Percentiles rank a stretch among this genome's conserved stretches.
Evolutionary conservation across 1,140 invertebrate genomes (phyloP).

Genomic region (Drosophila pectinifera): DNA sequence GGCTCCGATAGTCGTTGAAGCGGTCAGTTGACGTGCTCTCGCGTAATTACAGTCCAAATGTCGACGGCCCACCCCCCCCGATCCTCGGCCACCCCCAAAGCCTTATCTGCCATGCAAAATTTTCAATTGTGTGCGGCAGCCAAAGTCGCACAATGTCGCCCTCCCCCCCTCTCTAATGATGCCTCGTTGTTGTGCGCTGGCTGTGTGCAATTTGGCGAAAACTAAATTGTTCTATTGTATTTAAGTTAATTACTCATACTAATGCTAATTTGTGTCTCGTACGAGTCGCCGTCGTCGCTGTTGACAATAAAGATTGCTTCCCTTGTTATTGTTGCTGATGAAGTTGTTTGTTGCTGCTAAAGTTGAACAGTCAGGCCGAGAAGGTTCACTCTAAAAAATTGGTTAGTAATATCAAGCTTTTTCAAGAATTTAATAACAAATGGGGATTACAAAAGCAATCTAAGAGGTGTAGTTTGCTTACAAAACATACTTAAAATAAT

Average conservation of each 20-base stretch:
- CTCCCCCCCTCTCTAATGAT: constrained; percentile 40
- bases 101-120: constrained; percentile 62
- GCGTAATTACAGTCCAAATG: constrained; percentile 75
- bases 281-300: constrained; percentile 26
- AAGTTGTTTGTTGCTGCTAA: constrained; percentile 8
- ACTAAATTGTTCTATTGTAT: constrained; percentile 84
- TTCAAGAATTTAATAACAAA: background rate
- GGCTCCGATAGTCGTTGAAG: constrained; percentile 63
- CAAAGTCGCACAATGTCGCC: constrained; percentile 29
- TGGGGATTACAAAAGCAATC: too few relatives aligned
- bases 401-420: too few relatives aligned
- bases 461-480: too few relatives aligned
- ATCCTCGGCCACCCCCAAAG: background rate
- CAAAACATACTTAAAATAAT: too few relatives aligned
- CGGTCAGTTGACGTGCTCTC: constrained; percentile 73
- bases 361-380: background rate
- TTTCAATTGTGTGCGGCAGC: constrained; percentile 66
- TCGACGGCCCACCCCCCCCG: constrained; percentile 23
- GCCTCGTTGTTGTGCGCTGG: constrained; percentile 35
- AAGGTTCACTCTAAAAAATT: background rate
- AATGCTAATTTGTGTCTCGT: constrained; percentile 78
- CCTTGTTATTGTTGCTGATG: constrained; percentile 10
- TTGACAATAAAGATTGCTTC: constrained; percentile 34
- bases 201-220: constrained; percentile 73
- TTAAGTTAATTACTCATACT: constrained; percentile 83